phyloP scores from a whole-genome alignment of 2,888 invertebrate species.

The Apotomis betuletana region DNA sequence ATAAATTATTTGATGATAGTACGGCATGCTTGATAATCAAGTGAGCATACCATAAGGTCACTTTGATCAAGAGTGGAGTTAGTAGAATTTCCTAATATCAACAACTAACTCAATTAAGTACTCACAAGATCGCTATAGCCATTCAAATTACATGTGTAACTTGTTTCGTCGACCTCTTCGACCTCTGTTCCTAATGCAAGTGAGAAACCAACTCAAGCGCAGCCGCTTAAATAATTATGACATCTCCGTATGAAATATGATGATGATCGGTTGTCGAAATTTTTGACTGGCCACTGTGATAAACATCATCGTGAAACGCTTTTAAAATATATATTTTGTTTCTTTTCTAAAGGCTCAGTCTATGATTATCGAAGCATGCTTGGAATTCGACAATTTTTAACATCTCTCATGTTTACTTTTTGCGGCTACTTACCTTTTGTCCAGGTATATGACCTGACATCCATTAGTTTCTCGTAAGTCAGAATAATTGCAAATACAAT shows the following conservation, averaged over 20 bases:
- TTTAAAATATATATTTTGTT: slow-evolving; percentile 2
- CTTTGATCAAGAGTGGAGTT: no score
- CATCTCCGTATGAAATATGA: slow-evolving; percentile 36
- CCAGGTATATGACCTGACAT: slow-evolving; percentile 19
- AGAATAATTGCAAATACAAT: slow-evolving; percentile 34
- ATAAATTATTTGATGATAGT: no score
- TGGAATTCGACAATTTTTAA: neutral
- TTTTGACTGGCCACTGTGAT: slow-evolving; percentile 30
- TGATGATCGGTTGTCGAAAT: slow-evolving; percentile 40
- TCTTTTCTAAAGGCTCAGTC: neutral
- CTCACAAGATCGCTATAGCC: slow-evolving; percentile 1
- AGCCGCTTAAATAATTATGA: slow-evolving; percentile 32
- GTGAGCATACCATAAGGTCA: no score
- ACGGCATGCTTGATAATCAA: no score
- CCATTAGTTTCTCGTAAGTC: slow-evolving; percentile 17
- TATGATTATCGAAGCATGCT: neutral
- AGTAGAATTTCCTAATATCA: neutral
- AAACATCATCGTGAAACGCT: slow-evolving; percentile 14
- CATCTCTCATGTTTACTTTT: no score
- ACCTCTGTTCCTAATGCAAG: slow-evolving; percentile 35
- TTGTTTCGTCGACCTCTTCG: slow-evolving; percentile 24
- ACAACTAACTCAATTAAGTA: neutral
- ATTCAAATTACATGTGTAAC: slow-evolving; percentile 20
- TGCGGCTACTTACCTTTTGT: neutral
- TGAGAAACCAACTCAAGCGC: slow-evolving; percentile 32